Evolutionary conservation across 1,140 invertebrate genomes (phyloP).

Genomic region (Anastrepha ludens): DNA sequence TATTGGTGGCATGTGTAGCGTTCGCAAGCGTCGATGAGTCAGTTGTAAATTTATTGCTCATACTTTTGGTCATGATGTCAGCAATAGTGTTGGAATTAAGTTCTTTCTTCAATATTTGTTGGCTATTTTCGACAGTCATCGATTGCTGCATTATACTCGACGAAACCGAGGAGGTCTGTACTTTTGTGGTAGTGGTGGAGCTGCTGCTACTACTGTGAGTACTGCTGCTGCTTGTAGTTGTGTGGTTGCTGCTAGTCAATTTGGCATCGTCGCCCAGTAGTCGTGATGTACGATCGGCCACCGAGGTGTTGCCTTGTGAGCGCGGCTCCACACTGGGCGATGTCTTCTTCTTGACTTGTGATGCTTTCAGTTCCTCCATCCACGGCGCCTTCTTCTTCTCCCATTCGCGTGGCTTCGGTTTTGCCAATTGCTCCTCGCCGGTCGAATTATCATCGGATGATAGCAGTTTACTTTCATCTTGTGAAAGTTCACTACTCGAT

Average conservation of each 20-base stretch:
- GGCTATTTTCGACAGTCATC: conserved; percentile 66
- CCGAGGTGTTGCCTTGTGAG: conserved; percentile 54
- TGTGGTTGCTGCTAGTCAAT: conserved; percentile 24
- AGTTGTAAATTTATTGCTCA: conserved; percentile 57
- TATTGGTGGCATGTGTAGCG: conserved; percentile 57
- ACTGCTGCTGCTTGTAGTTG: conserved; percentile 55
- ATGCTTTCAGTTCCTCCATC: conserved; percentile 81
- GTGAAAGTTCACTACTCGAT: conserved; percentile 54
- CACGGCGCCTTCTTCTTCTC: conserved; percentile 81
- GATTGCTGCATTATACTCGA: conserved; percentile 67
- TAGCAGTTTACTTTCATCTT: conserved; percentile 59
- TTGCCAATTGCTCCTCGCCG: conserved; percentile 74
- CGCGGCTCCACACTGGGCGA: conserved; percentile 72
- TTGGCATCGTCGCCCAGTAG: conserved; percentile 62
- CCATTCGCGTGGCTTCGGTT: conserved; percentile 76
- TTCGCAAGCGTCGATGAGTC: conserved; percentile 60
- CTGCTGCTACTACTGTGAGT: conserved; percentile 58
- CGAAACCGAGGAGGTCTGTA: conserved; percentile 69
- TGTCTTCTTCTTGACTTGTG: conserved; percentile 78
- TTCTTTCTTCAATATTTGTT: conserved; percentile 59
- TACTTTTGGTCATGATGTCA: conserved; percentile 57
- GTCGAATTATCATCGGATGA: conserved; percentile 70
- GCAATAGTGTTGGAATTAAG: conserved; percentile 49
- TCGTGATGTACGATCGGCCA: conserved; percentile 67
- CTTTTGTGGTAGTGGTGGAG: conserved; percentile 64